Conservation (phyloP, 2,888 invertebrate genomes). For the Drosophila testacea region DNA sequence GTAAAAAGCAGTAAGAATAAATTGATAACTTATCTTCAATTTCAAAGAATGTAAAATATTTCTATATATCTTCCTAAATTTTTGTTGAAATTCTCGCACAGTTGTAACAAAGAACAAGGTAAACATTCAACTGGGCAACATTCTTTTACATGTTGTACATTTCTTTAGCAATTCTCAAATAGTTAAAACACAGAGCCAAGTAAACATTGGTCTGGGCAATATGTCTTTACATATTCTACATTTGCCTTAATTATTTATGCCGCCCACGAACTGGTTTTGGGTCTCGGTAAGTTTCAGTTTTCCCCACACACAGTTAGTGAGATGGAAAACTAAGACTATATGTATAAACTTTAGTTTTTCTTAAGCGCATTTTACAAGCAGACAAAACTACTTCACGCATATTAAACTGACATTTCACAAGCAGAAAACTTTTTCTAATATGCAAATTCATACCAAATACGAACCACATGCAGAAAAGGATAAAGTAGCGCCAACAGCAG, state of each 20-base stretch:
- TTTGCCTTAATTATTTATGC: constrained; percentile 74
- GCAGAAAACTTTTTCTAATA: constrained; percentile 78
- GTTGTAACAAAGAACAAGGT: not conserved
- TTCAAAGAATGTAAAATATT: no score
- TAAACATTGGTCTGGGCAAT: constrained; percentile 13
- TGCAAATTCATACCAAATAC: constrained; percentile 76
- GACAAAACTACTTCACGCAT: constrained; percentile 78
- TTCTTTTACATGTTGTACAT: not conserved
- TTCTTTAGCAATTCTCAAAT: not conserved
- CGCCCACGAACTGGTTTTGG: constrained; percentile 51
- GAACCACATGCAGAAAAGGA: constrained; percentile 40
- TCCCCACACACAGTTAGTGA: constrained; percentile 1
- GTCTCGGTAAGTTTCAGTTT: not conserved
- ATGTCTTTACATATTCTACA: constrained; percentile 5
- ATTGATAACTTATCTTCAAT: no score
- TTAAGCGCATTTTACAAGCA: constrained; percentile 62
- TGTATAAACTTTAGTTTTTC: constrained; percentile 69
- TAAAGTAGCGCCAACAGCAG: constrained; percentile 35
- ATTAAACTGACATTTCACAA: constrained; percentile 80
- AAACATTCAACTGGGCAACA: no score
- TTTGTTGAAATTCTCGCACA: not conserved
- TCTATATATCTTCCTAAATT: no score
- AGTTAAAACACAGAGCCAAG: not conserved
- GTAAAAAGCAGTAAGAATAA: no score
- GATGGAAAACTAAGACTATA: constrained; percentile 59